Evolutionary conservation across 2,113 vertebrate genomes (phyloP), one percentile per base, ranked within the genome.

Genomic region (Onychorhynchus coronatus): DNA sequence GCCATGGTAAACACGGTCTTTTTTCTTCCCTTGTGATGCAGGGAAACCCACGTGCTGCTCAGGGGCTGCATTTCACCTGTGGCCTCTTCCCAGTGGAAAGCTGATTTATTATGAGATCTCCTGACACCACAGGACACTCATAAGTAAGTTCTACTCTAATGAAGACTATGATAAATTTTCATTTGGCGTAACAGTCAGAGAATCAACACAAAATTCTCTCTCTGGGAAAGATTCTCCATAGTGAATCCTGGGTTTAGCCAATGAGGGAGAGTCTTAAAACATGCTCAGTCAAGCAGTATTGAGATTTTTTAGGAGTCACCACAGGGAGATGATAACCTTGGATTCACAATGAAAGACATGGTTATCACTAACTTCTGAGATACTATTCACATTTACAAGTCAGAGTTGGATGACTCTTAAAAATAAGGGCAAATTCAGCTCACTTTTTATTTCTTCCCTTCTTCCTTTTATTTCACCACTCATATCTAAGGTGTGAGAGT

Each of bases 1-100:
- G 28, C 11, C 41, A 11, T 3, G 11, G 14, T 52, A 46, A 49
- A 58, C 13, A 3, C 0, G 6, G 9, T 0, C 2, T 24, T 33
- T 56, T 30, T 27, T 1, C 28, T 42, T 25, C 35, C 44, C 33
- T 44, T 0, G 0, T 6, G 6, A 41, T 31, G 23, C 49, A n/a
- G 44, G n/a, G 49, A 47, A 41, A 41, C 5, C 47, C 41, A 6
- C 1, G 13, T 0, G 2, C 52, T 49, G 61, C 15, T 62, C n/a
- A 53, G 52, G 56, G 58, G 8, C 55, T 63, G 30, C 22, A 10
- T 42, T 53, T 33, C 42, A 21, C n/a, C 42, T 21, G 6, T 24
- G 66, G 77, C 35, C 37, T 39, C 47, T 46, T n/a, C 70, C 72
- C 35, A 35, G 5, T 0, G 22, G 52, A 53, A 91, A 59, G 44